Base-by-base conservation (phyloP, 2,888 invertebrate genomes). In the Eurytoma adleriae region DNA sequence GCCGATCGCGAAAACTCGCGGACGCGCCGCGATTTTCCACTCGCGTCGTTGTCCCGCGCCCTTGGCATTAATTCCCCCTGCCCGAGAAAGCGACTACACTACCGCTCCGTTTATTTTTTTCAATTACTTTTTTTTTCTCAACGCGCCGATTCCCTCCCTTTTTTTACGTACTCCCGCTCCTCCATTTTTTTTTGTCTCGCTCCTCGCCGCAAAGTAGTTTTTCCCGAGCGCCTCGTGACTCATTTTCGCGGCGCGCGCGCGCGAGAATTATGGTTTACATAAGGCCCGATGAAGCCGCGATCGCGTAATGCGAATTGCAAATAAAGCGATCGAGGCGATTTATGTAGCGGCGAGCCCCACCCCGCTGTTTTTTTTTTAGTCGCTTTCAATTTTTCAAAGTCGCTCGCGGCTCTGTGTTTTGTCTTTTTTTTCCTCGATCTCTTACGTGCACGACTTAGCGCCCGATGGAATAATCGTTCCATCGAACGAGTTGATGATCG, bases 1-100 rank as follows among this genome's bases (percentile, higher is more conserved):
- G 48, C 13, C 66, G 30, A 4, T 16, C n/a, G 16, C 10, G 40
- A 14, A 66, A 14, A 48, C 48, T 16, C 30, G 14, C 56, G 14
- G 12, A 27, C 14, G 30, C 16, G 27, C 52, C 12, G 2, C 56
- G 56, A 74, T 66, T 79, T 79, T 66, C 74, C 74, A 79, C 70
- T 59, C 66, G 57, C 66, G 75, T 73, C 75, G 74, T 66, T 79
- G 64, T 70, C 69, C 12, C 61, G n/a, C 50, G 73, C 50, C 79
- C 79, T 79, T 79, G 79, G 79, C 79, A 79, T 79, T 79, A 79
- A 79, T 79, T 64, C 78, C 20, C 16, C 67, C 24, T n/a, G 20
- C 40, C 10, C 56, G 40, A 12, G n/a, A 10, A 24, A 59, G 59
- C 59, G 14, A n/a, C 24, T 24, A 24, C 62, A 24, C 62, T 13